Evolutionary conservation across 2,797 vertebrate genomes (phyloP), one percentile per base, ranked within the genome.

Genomic region (Typhlichthys eigenmanni): DNA sequence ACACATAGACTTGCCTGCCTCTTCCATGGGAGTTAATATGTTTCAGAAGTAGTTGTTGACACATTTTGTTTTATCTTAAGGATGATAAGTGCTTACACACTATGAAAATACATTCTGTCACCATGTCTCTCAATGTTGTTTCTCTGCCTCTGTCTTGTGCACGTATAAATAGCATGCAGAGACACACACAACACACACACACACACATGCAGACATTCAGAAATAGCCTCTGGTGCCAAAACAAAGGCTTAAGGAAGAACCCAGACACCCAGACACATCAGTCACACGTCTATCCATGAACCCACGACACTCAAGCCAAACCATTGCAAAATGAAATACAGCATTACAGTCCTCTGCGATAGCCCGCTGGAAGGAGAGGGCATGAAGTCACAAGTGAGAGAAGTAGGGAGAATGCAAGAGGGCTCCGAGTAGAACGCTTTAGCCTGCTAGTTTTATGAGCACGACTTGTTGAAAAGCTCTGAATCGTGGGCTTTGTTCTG

Each of bases 401-500:
- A 60, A 67, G 71, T 12, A 53, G 62, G 58, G 65, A 72, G 60
- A 62, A 58, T 17, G 7, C 8, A 16, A 43, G 0, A 19, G 51
- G 51, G 17, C 6, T 62, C 14, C 50, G 70, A 71, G 65, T 45
- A 43, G 58, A 74, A 74, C 19, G 80, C 60, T 83, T 73, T 56
- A 85, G 79, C 76, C 82, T 74, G 74, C 74, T 58, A 68, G 72
- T 76, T 88, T 89, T 89, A 87, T 64, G 75, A 87, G 85, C 77
- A 53, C 64, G 43, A 61, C 66, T 78, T 87, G 85, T 82, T 82
- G 80, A 90, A 90, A 88, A 86, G 80, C 81, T 87, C 79, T 73
- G 65, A 86, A 66, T 77, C 55, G 77, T 66, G 74, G 84, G 69
- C 85, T 90, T 91, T 90, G 85, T 90, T 87, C 85, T 74, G 63